Evolutionary conservation across 2,888 invertebrate species (phyloP), one percentile per base, ranked within the genome.

Genomic region (Dendrolimus houi): DNA sequence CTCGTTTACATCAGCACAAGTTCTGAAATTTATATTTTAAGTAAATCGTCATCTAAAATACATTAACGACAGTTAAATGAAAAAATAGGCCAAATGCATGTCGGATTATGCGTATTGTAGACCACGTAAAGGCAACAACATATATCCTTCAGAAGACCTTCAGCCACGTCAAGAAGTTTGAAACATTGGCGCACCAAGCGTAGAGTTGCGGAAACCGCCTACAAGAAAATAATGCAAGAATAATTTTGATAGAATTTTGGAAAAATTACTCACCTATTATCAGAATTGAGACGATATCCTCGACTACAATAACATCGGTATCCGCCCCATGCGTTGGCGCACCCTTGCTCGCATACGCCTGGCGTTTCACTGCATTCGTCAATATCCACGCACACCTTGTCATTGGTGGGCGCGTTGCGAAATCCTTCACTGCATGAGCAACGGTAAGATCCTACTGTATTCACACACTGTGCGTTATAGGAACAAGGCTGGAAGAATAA

Each of bases 301-400:
- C 92, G 83, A 60, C 94, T 93, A 78, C 99, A 99, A n/a, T 94
- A 93, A 80, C 99, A 99, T 62, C 95, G 93, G 84, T 95, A 98
- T 0, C 96, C 94, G 1, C 99, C 99, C 94, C 96, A 97, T 17
- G 94, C 93, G 83, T 99, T 99, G 56, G 96, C 92, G 76, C 99
- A 99, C 56, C 92, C 93, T 67, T 99, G 99, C 64, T 97, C 94
- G 75, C 99, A 99, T 6, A 78, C 67, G 0, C 66, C 69, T 0
- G 81, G 81, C 1, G 87, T 87, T 59, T 92, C 92, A 0, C 80
- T 64, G 67, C 96, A 96, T 73, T 95, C 95, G 78, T 96, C 93
- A 40, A 95, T 83, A 70, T 95, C 95, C 80, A 87, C 75, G 67
- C 92, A 93, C 41, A 88, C 87, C 60, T 92, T 92, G 65, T 92